These are phyloP conservation scores for Asbolus verrucosus DNA, from an alignment of 1,140 invertebrate genomes.

Conservation along the genomic window DNA sequence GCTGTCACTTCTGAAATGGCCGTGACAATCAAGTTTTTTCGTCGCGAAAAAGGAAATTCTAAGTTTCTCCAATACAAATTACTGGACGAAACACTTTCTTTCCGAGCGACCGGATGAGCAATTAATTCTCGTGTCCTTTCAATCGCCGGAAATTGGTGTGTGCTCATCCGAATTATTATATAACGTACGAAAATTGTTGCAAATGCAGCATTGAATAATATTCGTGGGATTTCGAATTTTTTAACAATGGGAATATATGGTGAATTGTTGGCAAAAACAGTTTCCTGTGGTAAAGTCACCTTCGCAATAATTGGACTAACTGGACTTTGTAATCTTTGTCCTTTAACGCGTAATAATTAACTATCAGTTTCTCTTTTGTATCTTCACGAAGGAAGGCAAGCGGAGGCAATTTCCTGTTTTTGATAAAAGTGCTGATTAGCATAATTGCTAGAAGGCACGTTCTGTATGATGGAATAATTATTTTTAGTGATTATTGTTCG, in stretches of 20 bases:
- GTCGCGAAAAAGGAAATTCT: conserved; percentile 8
- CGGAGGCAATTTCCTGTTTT: conserved; percentile 11
- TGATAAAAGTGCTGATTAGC: too few relatives aligned
- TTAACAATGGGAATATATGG: conserved; percentile 24
- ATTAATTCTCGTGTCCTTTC: conserved; percentile 12
- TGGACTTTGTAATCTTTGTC: conserved; percentile 27
- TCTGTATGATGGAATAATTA: too few relatives aligned
- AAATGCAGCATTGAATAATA: conserved; percentile 9
- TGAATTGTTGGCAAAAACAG: conserved; percentile 12
- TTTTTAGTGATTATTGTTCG: too few relatives aligned
- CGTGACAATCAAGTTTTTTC: conserved; percentile 24
- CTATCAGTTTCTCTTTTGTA: too few relatives aligned
- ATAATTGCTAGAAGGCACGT: too few relatives aligned
- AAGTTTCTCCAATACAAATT: conserved; percentile 10
- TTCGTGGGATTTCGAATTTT: conserved; percentile 27
- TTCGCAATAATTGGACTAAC: conserved; percentile 13
- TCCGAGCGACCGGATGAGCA: background rate
- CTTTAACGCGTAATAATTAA: conserved; percentile 12
- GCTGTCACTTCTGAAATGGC: conserved; percentile 17
- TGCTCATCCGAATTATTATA: conserved; percentile 17
- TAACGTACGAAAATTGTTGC: too few relatives aligned
- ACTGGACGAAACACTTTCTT: conserved; percentile 12
- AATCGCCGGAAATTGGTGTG: background rate
- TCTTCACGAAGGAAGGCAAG: background rate
- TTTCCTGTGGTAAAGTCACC: conserved; percentile 29